These are phyloP conservation scores for Lordiphosa mommai DNA, from an alignment of 1,140 invertebrate species.

Conservation along the genomic window DNA sequence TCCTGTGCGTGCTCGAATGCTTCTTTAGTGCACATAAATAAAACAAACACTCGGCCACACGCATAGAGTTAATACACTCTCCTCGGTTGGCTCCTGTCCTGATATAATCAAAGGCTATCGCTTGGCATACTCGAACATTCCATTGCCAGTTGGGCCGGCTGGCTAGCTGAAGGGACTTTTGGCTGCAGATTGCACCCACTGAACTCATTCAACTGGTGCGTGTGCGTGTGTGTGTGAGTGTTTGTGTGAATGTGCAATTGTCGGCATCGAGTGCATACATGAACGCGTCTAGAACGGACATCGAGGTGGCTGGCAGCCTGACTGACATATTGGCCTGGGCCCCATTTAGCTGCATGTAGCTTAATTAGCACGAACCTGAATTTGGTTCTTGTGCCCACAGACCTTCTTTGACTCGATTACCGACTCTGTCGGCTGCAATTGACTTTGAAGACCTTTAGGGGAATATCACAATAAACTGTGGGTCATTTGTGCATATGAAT, in stretches of 20 bases:
- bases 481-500: conserved; percentile 70
- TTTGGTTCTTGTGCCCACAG: conserved; percentile 24
- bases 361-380: conserved; percentile 42
- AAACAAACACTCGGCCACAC: conserved; percentile 36
- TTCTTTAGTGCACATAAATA: conserved; percentile 68
- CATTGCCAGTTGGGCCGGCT: conserved; percentile 8
- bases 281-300: conserved; percentile 21
- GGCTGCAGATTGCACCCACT: conserved; percentile 4
- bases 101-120: conserved; percentile 65
- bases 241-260: conserved; percentile 29
- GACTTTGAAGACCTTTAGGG: conserved; percentile 12
- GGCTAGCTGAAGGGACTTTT: not conserved
- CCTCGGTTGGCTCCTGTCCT: conserved; percentile 26
- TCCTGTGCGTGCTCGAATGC: conserved; percentile 33
- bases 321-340: conserved; percentile 28
- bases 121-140: conserved; percentile 27
- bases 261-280: conserved; percentile 27
- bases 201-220: conserved; percentile 55
- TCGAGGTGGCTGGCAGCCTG: not conserved
- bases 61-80: conserved; percentile 9
- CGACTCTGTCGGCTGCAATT: conserved; percentile 39
- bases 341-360: conserved; percentile 19
- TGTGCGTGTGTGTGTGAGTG: not conserved
- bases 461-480: conserved; percentile 41
- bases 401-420: conserved; percentile 1